Evolutionary conservation across 1,140 invertebrate species (phyloP).

Genomic region (Eriocheir sinensis): DNA sequence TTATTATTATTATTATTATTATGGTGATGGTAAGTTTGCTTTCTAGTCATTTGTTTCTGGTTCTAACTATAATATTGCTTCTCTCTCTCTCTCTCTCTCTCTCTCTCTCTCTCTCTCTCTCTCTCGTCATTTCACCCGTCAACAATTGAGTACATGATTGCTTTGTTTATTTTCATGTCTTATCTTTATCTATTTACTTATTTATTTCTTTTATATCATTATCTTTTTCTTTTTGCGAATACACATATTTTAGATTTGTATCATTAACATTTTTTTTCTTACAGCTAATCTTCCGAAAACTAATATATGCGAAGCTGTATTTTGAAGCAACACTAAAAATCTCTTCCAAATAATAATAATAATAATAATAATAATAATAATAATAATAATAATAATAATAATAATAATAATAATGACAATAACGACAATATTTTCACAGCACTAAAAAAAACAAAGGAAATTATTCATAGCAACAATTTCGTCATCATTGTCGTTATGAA

Average conservation of each 20-base stretch:
- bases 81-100: too few relatives aligned
- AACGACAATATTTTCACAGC: not conserved
- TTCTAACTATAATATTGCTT: too few relatives aligned
- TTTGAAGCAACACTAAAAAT: not conserved
- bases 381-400: conserved; percentile 53
- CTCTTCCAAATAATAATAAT: not conserved
- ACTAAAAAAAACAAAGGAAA: not conserved
- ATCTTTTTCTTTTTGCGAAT: too few relatives aligned
- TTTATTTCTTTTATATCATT: too few relatives aligned
- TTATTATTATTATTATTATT: too few relatives aligned
- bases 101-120: too few relatives aligned
- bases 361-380: conserved; percentile 49
- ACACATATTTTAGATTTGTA: too few relatives aligned
- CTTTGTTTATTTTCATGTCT: too few relatives aligned
- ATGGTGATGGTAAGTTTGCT: too few relatives aligned
- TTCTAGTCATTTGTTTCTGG: too few relatives aligned
- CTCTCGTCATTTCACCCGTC: too few relatives aligned
- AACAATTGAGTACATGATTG: not conserved
- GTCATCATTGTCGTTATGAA: not conserved
- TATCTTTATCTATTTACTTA: too few relatives aligned
- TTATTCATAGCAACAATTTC: not conserved
- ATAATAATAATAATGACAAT: conserved; percentile 13
- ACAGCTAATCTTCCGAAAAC: not conserved
- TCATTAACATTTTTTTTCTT: not conserved
- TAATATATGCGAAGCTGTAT: not conserved